A percentile compares a stretch with the other conserved stretches of the same genome.
Evolutionary conservation across 2,797 vertebrate genomes (phyloP).

Genomic region (Catamblyrhynchus diadema): DNA sequence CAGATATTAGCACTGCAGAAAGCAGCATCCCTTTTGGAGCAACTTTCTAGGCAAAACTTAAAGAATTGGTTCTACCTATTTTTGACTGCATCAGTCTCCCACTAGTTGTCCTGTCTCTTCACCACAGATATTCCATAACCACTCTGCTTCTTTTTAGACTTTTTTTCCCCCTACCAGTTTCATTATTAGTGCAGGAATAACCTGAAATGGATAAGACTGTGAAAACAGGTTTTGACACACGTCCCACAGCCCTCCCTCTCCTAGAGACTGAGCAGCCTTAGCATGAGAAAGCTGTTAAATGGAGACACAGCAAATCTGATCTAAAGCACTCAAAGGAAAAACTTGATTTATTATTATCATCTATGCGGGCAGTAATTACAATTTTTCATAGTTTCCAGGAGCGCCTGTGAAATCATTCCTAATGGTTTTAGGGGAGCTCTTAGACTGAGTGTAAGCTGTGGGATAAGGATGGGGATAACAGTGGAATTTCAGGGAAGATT

Average conservation of each 20-base stretch:
- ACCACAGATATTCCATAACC: neutral
- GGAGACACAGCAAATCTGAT: neutral
- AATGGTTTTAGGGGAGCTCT: slow-evolving; percentile 3
- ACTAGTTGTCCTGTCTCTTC: neutral
- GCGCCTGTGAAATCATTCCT: neutral
- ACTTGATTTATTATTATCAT: neutral
- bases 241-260: neutral
- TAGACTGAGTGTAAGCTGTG: neutral
- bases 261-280: neutral
- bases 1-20: neutral
- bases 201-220: neutral
- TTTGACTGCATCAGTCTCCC: neutral
- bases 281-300: neutral
- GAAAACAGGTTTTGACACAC: neutral
- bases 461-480: slow-evolving; percentile 9
- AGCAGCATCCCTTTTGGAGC: neutral
- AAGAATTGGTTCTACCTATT: neutral
- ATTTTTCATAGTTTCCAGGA: neutral
- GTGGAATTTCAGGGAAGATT: slow-evolving; percentile 42
- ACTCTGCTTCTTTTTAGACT: neutral
- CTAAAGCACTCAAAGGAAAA: neutral
- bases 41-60: neutral
- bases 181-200: neutral
- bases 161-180: neutral
- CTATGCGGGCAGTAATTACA: neutral